Base-by-base conservation (phyloP, 2,113 vertebrate genomes). In the Coreoperca whiteheadi region DNA sequence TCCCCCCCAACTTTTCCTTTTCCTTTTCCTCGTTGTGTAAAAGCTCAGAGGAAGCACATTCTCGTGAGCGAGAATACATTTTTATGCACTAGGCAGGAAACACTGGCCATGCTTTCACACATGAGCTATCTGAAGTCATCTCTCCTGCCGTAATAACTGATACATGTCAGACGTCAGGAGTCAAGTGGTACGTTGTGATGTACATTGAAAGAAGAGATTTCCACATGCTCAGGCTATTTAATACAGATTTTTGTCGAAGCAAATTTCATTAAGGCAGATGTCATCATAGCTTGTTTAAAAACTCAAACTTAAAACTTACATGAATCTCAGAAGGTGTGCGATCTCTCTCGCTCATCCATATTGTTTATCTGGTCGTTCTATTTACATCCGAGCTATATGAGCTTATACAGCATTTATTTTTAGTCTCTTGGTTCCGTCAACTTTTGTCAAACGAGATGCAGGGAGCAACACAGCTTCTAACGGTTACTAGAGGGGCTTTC, bases 11-110 rank as follows among this genome's bases (percentile, higher is more conserved):
- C 3, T 60, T 48, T 28, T 50, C 53, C n/a, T 60, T 48, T 28
- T 50, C 53, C n/a, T 79, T 74, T 77, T 79, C 64, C 46, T 28
- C 23, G 39, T 67, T 43, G 50, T 46, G 10, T 76, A 75, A 82
- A 59, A 71, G 69, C 54, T 84, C 48, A 41, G 46, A 79, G 11
- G 51, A 72, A 79, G 53, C 25, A 39, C 51, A 50, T 65, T 72
- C 70, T 53, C 23, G 60, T 79, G 32, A 6, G 48, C 48, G 43
- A 68, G 43, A 81, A 67, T 56, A 61, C 84, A 81, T 56, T 32
- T 71, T 43, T 53, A 63, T 68, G 84, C 63, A 87, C 82, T 60
- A 70, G 69, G 43, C 53, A 48, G 64, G 16, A 67, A 72, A 41
- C 54, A 39, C 11, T 82, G 34, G 0, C 2, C 57, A 67, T 54